Evolutionary conservation across 2,797 vertebrate genomes (phyloP).

Genomic region (Coracias cyanogaster): DNA sequence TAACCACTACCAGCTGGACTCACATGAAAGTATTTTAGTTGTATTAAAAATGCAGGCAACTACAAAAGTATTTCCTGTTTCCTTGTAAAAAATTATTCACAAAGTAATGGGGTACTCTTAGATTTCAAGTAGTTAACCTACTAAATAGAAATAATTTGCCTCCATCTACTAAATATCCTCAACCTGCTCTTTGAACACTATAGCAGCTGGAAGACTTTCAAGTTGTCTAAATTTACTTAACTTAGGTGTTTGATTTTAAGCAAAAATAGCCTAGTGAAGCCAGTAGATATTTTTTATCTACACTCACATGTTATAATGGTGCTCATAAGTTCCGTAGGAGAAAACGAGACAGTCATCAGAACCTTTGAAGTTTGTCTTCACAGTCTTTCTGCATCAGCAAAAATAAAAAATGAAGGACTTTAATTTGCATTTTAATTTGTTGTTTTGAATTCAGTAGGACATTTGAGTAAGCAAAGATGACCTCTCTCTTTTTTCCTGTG

Average conservation of each 20-base stretch:
- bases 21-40: neutral
- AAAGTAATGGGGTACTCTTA: neutral
- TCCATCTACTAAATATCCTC: neutral
- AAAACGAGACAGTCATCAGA: neutral
- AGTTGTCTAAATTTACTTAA: neutral
- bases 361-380: slow-evolving; percentile 34
- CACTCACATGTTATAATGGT: neutral
- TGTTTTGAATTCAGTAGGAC: slow-evolving; percentile 4
- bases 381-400: slow-evolving; percentile 14
- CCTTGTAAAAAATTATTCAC: neutral
- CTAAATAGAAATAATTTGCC: neutral
- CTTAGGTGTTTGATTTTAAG: slow-evolving; percentile 1
- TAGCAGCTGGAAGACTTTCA: neutral
- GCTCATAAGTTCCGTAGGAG: neutral
- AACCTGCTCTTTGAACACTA: neutral
- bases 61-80: neutral
- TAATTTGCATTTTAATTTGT: slow-evolving; percentile 55
- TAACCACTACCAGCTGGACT: neutral
- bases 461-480: neutral
- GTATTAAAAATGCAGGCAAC: neutral
- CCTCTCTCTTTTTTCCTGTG: neutral
- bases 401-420: neutral
- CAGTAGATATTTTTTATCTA: neutral
- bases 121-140: neutral
- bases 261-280: neutral